Base-by-base conservation (phyloP, 2,797 vertebrate species). In the Sarcophilus harrisii region DNA sequence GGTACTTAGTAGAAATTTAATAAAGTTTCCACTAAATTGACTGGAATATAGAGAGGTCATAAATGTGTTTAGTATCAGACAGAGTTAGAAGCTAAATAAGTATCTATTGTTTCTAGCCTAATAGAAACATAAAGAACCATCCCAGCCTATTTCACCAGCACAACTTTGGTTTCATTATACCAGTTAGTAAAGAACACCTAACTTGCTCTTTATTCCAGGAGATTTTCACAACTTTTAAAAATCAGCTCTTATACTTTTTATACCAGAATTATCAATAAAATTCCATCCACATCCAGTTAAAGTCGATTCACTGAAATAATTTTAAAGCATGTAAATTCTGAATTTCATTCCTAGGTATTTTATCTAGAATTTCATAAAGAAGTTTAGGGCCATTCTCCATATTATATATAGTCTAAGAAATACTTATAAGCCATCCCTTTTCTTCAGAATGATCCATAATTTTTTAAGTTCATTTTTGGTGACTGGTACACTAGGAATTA, bases 401-500 rank as follows among this genome's bases (percentile, higher is more conserved):
- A 11, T 10, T 18, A 55, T 55, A 55, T 29, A 49, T 58, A 91
- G n/a, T 59, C 21, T 94, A 55, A 94, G 58, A 58, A 92, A 49
- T 91, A 93, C 66, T 94, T 54, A 45, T 49, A 49, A 49, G 54
- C 9, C 54, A 11, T 73, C 95, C 29, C 57, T 89, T 93, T 92
- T 90, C 13, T 97, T 92, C 24, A 95, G 0, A 93, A 49, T 91
- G 9, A 93, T 59, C 89, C 38, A n/a, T 59, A 60, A 91, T 49
- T 52, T 52, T 94, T 89, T 55, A 28, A 94, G 49, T 87, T 92
- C 58, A 66, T 93, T 87, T 93, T 87, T 94, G 54, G 87, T 92
- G 38, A 4, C 58, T 94, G 38, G 73, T 4, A 28, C 45, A 62
- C 29, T 94, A 92, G 90, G 58, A 91, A 93, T 89, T 92, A 93